Evolutionary conservation across 2,888 invertebrate genomes (phyloP), one percentile per base, ranked within the genome.

Genomic region (Bugula neritina): DNA sequence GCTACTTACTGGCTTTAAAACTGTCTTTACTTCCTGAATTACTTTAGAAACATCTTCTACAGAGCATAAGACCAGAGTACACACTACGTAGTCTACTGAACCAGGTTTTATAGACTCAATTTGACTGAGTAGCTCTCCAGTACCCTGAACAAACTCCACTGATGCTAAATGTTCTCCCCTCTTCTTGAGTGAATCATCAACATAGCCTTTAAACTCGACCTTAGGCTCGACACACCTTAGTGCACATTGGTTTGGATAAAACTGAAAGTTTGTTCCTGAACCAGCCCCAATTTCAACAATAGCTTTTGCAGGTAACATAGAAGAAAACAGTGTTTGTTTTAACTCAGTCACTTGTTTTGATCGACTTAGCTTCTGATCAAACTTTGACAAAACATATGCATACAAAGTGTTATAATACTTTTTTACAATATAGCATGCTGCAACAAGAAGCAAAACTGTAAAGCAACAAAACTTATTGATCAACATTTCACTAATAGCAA

Each of bases 281-380:
- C 55, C 55, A 23, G 55, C 55, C 5, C 55, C 55, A 5, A 55
- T 55, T 23, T 55, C 55, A 17, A 55, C 55, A n/a, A 55, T 55
- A 17, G 21, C 23, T 55, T 55, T 55, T 17, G 5, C 5, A n/a
- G 55, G 55, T 23, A 23, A 5, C 55, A 55, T 23, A 55, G 23
- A 23, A 5, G 13, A 5, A 55, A 55, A 55, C 5, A 55, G 55
- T 5, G 3, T 25, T 3, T 5, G 3, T 23, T 55, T 55, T 5
- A 55, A 17, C 5, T 25, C 25, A 55, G 5, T 55, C 55, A 55
- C 3, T 17, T 55, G 23, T 17, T n/a, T 23, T 5, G 13, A 17
- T 5, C 23, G 5, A n/a, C 23, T 25, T 23, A 23, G 5, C 25
- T 3, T 55, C 23, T 17, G 25, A 55, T 17, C 55, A 10, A 17